A percentile compares a stretch with the other conserved stretches of the same genome.
Conservation (phyloP, 2,113 vertebrate species). For the Oncorhynchus kisutch region DNA sequence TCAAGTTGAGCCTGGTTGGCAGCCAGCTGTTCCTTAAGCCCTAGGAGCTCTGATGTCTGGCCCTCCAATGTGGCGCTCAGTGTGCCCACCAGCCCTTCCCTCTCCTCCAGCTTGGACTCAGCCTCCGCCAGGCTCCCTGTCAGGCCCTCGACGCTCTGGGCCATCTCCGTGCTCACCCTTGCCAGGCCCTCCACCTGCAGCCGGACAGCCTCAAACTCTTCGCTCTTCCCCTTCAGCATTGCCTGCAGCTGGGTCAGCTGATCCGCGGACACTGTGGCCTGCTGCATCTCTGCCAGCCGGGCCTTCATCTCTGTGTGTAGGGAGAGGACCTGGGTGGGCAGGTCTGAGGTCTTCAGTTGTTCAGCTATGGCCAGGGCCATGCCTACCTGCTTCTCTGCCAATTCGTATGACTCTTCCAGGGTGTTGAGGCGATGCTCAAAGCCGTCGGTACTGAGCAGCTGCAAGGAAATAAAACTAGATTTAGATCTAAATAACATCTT, state of each 20-base stretch:
- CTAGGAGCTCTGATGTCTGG: constrained; percentile 47
- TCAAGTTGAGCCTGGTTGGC: constrained; percentile 45
- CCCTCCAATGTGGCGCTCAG: constrained; percentile 43
- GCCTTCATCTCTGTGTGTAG: constrained; percentile 70
- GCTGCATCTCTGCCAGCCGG: constrained; percentile 63
- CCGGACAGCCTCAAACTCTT: constrained; percentile 50
- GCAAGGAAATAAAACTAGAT: constrained; percentile 19
- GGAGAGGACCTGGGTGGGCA: constrained; percentile 66
- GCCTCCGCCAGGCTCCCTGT: constrained; percentile 30
- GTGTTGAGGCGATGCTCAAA: constrained; percentile 60
- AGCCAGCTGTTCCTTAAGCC: constrained; percentile 49
- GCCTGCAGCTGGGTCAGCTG: constrained; percentile 56
- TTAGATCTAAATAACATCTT: too few species aligned
- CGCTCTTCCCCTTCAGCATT: constrained; percentile 33
- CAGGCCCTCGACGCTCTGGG: constrained; percentile 47
- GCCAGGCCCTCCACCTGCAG: constrained; percentile 46
- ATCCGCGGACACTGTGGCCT: constrained; percentile 53
- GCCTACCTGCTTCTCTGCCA: constrained; percentile 66
- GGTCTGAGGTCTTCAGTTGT: constrained; percentile 67
- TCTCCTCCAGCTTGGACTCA: constrained; percentile 42
- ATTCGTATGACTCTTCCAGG: constrained; percentile 60
- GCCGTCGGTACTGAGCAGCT: constrained; percentile 51
- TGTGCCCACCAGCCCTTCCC: constrained; percentile 5
- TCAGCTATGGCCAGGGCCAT: constrained; percentile 63
- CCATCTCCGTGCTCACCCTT: constrained; percentile 30